A percentile compares a stretch with the other conserved stretches of the same genome.
These are phyloP conservation scores for Tylochromis polylepis DNA, from an alignment of 2,113 vertebrate species.

Conservation along the genomic window DNA sequence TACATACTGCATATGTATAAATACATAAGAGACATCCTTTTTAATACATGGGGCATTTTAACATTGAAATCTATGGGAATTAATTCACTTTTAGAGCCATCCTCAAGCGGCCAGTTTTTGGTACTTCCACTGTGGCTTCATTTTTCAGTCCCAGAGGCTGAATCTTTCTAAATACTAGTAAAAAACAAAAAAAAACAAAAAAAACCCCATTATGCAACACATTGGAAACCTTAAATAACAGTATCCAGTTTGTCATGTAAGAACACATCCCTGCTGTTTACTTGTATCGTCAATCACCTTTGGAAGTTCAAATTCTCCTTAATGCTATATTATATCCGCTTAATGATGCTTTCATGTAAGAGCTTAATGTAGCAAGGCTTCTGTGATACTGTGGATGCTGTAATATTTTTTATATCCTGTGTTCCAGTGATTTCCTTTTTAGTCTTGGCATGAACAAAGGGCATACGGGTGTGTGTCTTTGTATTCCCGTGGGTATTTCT, in stretches of 20 bases:
- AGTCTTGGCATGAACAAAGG: conserved; percentile 8
- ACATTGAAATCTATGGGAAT: background rate
- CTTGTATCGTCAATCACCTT: background rate
- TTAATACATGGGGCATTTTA: background rate
- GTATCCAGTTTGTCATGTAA: background rate
- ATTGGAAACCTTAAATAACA: background rate
- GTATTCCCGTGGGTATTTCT: conserved; percentile 5
- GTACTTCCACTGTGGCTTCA: background rate
- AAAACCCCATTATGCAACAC: background rate
- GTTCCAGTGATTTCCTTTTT: background rate
- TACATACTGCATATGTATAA: fast-evolving
- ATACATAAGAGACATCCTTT: background rate
- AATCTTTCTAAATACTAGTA: background rate
- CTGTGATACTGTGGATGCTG: background rate
- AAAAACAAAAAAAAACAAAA: background rate
- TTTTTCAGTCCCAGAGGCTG: fast-evolving
- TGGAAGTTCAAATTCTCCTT: background rate
- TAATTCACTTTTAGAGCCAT: background rate
- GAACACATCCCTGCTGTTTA: background rate
- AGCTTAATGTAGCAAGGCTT: background rate
- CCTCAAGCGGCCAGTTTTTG: background rate
- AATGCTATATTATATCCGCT: background rate
- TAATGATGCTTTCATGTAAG: background rate
- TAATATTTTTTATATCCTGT: background rate
- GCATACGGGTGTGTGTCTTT: background rate